Evolutionary conservation across 2,888 invertebrate species (phyloP).

Genomic region (Lacanobia oleracea): DNA sequence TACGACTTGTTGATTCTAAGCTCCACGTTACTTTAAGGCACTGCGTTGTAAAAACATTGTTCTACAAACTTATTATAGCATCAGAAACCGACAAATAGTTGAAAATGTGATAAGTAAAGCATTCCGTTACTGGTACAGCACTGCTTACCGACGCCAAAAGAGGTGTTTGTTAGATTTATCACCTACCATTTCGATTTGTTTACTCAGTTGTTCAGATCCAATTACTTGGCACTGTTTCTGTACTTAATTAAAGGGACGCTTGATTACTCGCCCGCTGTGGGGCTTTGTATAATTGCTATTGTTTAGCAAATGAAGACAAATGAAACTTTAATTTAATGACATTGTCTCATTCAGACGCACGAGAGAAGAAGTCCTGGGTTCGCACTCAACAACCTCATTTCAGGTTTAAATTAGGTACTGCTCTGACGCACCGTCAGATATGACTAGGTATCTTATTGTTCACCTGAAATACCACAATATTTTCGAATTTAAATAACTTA

Average conservation of each 20-base stretch:
- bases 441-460: constrained; percentile 20
- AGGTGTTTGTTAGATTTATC: constrained; percentile 90
- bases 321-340: constrained; percentile 91
- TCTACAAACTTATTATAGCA: constrained; percentile 42
- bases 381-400: constrained; percentile 78
- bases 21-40: constrained; percentile 1
- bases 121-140: constrained; percentile 65
- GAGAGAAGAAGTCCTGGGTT: constrained; percentile 81
- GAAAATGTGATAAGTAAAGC: constrained; percentile 53
- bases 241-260: constrained; percentile 91
- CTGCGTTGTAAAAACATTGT: constrained; percentile 23
- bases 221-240: constrained; percentile 91
- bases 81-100: constrained; percentile 46
- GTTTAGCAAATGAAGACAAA: constrained; percentile 91
- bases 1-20: constrained; percentile 60
- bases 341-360: constrained; percentile 88
- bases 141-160: constrained; percentile 83
- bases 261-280: constrained; percentile 90
- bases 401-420: constrained; percentile 80
- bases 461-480: not conserved
- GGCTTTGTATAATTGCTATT: constrained; percentile 91
- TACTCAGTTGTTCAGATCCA: constrained; percentile 91
- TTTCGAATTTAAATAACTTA: not conserved
- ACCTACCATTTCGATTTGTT: constrained; percentile 90
- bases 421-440: constrained; percentile 47